Percentiles rank a stretch among this genome's conserved stretches.
phyloP scores from a whole-genome alignment of 2,113 vertebrate genomes.

The Propithecus coquereli region DNA sequence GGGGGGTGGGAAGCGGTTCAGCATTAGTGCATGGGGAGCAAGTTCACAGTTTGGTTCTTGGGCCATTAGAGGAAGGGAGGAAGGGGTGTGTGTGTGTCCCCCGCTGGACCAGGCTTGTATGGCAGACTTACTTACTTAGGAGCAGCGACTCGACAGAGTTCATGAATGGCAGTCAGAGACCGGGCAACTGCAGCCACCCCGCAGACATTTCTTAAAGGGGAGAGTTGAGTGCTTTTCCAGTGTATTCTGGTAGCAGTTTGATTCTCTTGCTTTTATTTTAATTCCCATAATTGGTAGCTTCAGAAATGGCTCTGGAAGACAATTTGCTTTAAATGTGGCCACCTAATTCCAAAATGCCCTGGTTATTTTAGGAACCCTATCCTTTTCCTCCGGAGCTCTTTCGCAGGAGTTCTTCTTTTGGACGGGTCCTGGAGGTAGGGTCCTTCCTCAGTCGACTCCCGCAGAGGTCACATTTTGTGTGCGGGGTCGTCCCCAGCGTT shows the following conservation, averaged over 20 bases:
- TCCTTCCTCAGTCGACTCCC: slow-evolving; percentile 62
- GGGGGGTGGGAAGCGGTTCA: not conserved
- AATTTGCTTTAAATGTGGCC: slow-evolving; percentile 29
- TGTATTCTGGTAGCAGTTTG: not conserved
- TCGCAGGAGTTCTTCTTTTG: slow-evolving; percentile 53
- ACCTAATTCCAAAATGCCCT: slow-evolving; percentile 34
- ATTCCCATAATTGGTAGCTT: slow-evolving; percentile 50
- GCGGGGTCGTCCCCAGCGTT: slow-evolving; percentile 75
- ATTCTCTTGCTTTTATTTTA: slow-evolving; percentile 39
- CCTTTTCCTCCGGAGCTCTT: not conserved
- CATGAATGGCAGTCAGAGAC: slow-evolving; percentile 17
- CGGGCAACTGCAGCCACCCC: not conserved
- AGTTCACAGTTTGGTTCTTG: slow-evolving; percentile 5
- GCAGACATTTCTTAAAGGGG: not conserved
- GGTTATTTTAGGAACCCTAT: slow-evolving; percentile 42
- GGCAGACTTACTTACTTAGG: not conserved
- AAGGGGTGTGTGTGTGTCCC: not conserved
- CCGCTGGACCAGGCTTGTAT: not conserved
- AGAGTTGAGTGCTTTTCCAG: not conserved
- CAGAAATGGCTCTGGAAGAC: slow-evolving; percentile 36
- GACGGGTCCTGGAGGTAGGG: slow-evolving; percentile 61
- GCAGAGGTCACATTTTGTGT: slow-evolving; percentile 73
- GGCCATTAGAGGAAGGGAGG: not conserved
- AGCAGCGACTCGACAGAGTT: slow-evolving; percentile 43
- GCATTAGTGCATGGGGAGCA: not conserved